These are phyloP conservation scores for Ophion slaviceki DNA, from an alignment of 2,888 invertebrate genomes.

Conservation along the genomic window DNA sequence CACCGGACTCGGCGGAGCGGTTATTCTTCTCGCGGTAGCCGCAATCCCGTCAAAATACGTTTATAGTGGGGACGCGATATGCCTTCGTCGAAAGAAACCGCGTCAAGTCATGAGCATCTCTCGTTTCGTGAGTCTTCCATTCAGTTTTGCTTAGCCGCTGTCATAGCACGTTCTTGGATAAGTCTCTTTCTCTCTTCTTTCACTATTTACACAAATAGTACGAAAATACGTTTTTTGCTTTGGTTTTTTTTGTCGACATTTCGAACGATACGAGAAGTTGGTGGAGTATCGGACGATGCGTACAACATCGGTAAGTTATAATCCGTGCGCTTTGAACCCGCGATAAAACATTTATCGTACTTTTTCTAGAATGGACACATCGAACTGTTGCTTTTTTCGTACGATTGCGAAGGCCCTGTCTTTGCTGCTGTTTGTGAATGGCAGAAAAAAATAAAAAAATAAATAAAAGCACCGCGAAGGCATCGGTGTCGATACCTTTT, in stretches of 20 bases:
- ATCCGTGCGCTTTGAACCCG: too few relatives aligned
- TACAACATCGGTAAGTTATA: constrained; percentile 3
- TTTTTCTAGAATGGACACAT: not conserved
- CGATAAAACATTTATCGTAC: not conserved
- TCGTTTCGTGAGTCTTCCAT: constrained; percentile 52
- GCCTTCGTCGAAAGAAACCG: constrained; percentile 23
- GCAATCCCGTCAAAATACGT: not conserved
- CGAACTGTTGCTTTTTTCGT: too few relatives aligned
- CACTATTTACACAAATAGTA: not conserved
- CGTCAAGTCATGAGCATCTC: constrained; percentile 32
- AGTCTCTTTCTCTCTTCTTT: constrained; percentile 12
- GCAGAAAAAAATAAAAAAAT: too few relatives aligned
- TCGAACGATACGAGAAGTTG: not conserved
- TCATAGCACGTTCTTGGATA: constrained; percentile 41
- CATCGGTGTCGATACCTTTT: not conserved
- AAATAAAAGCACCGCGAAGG: too few relatives aligned
- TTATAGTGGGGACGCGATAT: constrained; percentile 41
- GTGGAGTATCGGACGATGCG: not conserved
- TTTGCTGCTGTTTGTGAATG: too few relatives aligned
- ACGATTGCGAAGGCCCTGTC: too few relatives aligned
- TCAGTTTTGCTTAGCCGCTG: constrained; percentile 62
- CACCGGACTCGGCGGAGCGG: constrained; percentile 4
- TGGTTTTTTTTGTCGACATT: not conserved
- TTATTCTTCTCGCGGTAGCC: constrained; percentile 26
- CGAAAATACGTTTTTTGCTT: not conserved